Evolutionary conservation across 2,888 invertebrate species (phyloP), one percentile per base, ranked within the genome.

Genomic region (Allacma fusca): DNA sequence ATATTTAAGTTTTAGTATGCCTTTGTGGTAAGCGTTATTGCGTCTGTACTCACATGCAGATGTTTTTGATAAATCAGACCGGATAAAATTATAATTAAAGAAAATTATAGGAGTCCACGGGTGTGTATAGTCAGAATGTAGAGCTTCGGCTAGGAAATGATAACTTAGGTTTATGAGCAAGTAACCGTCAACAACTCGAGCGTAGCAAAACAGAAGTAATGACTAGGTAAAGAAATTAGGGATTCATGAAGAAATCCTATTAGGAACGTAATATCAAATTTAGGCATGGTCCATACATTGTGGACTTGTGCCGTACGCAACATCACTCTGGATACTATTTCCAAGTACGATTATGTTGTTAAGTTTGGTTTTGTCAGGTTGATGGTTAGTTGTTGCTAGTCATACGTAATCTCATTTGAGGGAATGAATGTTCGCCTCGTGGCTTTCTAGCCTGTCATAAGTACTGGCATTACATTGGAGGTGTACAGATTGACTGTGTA

Each of bases 291-390:
- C 5, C 40, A 9, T 40, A 40, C 7, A 40, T 13, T 13, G 40
- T 9, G 40, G 40, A 5, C 13, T 40, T 5, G 5, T 40, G 40
- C 13, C 40, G 7, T 9, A 40, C 7, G 13, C 13, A 40, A 40
- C 13, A 40, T 40, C 13, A 13, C 7, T 40, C 40, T 40, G 5
- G 40, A 40, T 40, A 40, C 40, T 40, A 40, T 40, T 40, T 40
- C 13, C 40, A 40, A 40, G 40, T 40, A 28, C 57, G 24, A 71
- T 71, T 50, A 71, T 59, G 28, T 16, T 71, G 57, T 71, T 12
- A 57, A 4, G 57, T 24, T 50, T 71, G 29, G 44, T 71, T 71
- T 13, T 71, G 28, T 71, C 57, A 71, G 71, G 57, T 57, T 71
- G 44, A 71, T 71, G 26, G 23, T 40, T 28, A 34, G 69, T 69